phyloP scores from a whole-genome alignment of 2,888 invertebrate genomes.

The Eurytoma californica region DNA sequence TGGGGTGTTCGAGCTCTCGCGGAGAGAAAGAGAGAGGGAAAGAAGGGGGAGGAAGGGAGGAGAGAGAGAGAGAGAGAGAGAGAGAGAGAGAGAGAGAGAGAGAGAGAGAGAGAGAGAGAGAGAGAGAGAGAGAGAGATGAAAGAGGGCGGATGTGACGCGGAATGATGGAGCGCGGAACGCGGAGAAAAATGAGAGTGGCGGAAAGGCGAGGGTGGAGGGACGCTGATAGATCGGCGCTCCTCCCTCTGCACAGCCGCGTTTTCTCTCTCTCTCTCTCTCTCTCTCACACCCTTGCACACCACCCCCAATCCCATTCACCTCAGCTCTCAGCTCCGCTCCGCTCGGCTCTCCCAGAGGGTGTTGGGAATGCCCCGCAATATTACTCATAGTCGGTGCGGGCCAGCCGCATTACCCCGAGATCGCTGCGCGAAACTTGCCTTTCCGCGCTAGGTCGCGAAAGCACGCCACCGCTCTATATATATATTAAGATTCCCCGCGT shows the following conservation, averaged over 20 bases:
- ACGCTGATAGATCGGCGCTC: constrained; percentile 75
- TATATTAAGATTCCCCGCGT: not conserved
- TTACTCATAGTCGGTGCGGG: constrained; percentile 72
- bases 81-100: constrained; percentile 59
- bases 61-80: constrained; percentile 68
- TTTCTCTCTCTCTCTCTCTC: constrained; percentile 56
- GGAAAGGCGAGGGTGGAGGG: constrained; percentile 74
- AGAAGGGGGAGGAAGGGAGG: constrained; percentile 46
- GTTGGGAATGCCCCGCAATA: constrained; percentile 74
- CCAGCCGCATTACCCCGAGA: constrained; percentile 39
- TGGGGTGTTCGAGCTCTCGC: constrained; percentile 32
- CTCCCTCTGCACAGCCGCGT: constrained; percentile 62
- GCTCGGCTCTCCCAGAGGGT: constrained; percentile 64
- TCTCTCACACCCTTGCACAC: constrained; percentile 56
- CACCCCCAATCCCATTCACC: constrained; percentile 63
- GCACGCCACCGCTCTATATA: not conserved
- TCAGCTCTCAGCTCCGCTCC: constrained; percentile 66
- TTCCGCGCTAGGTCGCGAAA: constrained; percentile 7
- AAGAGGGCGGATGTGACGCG: constrained; percentile 75
- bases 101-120: constrained; percentile 48
- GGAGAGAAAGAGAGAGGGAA: constrained; percentile 29
- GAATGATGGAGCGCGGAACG: constrained; percentile 75
- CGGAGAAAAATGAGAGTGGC: constrained; percentile 75
- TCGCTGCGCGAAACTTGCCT: constrained; percentile 27
- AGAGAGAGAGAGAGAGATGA: constrained; percentile 66